A percentile compares a stretch with the other conserved stretches of the same genome.
Evolutionary conservation across 2,888 invertebrate species (phyloP).

Genomic region (Aphidius colemani): DNA sequence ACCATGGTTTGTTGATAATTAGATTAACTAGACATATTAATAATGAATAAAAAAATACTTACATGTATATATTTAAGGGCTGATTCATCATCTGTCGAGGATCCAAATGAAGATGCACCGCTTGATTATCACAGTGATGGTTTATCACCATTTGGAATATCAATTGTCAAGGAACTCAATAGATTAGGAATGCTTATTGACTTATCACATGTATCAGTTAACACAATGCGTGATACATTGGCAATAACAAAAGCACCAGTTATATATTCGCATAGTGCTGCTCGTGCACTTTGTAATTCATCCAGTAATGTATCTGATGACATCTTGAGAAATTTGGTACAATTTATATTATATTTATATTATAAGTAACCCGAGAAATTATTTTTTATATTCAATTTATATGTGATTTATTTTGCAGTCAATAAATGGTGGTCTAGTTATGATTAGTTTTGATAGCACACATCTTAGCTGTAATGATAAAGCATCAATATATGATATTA

Average conservation of each 20-base stretch:
- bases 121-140: slow-evolving; percentile 55
- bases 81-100: slow-evolving; percentile 57
- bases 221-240: slow-evolving; percentile 68
- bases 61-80: slow-evolving; percentile 47
- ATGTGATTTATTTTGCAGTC: slow-evolving; percentile 58
- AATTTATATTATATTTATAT: background rate
- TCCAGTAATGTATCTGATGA: slow-evolving; percentile 67
- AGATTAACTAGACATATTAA: no score
- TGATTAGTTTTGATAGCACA: slow-evolving; percentile 70
- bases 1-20: slow-evolving; percentile 63
- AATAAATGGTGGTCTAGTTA: slow-evolving; percentile 68
- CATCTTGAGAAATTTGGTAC: slow-evolving; percentile 62
- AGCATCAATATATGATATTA: slow-evolving; percentile 66
- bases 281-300: slow-evolving; percentile 67
- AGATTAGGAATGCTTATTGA: slow-evolving; percentile 74
- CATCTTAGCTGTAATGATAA: slow-evolving; percentile 66
- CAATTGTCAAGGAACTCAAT: slow-evolving; percentile 71
- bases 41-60: no score
- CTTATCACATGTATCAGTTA: slow-evolving; percentile 68
- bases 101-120: slow-evolving; percentile 53
- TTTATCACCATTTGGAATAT: slow-evolving; percentile 60
- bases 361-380: no score
- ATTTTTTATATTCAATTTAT: background rate
- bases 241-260: slow-evolving; percentile 68
- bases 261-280: slow-evolving; percentile 70